Evolutionary conservation across 2,888 invertebrate species (phyloP), one percentile per base, ranked within the genome.

Genomic region (Tenthredo distinguenda): DNA sequence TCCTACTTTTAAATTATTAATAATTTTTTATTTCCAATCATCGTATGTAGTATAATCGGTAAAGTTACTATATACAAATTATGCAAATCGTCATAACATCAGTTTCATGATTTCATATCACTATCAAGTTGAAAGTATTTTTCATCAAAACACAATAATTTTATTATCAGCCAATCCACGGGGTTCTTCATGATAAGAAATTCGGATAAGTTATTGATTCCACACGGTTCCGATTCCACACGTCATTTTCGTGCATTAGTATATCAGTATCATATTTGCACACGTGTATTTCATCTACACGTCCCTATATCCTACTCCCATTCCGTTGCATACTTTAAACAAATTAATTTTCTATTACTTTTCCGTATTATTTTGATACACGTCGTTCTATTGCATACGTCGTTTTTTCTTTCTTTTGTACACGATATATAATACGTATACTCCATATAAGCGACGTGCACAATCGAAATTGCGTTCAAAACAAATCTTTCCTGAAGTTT

Each of bases 1-100:
- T 90, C 91, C 89, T 90, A 90, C 89, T 88, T 88, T 90, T 89
- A 91, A 91, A 91, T 91, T 90, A 91, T 90, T 87, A 89, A 89
- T 91, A 90, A 91, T 87, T 86, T 84, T 86, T 87, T 87, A 47
- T 82, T 79, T 50, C 84, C 65, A 81, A 85, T 77, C 40, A 12
- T 85, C 81, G 47, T 83, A 85, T 43, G 84, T 86, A 50, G 15
- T 50, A 76, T 85, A 3, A 85, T 86, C 83, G 77, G 79, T 77
- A 84, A 58, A 82, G 21, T 21, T 84, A 50, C 79, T 86, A 85
- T 82, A 74, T 86, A 86, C 84, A 84, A 87, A 87, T 86, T 86
- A 88, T 88, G 88, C 89, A 89, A 89, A 84, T 37, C 40, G 37
- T 50, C 83, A 84, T 87, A 86, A 88, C 88, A 88, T 86, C 85